Evolutionary conservation across 2,888 invertebrate genomes (phyloP).

Genomic region (Sphinx pinastri): DNA sequence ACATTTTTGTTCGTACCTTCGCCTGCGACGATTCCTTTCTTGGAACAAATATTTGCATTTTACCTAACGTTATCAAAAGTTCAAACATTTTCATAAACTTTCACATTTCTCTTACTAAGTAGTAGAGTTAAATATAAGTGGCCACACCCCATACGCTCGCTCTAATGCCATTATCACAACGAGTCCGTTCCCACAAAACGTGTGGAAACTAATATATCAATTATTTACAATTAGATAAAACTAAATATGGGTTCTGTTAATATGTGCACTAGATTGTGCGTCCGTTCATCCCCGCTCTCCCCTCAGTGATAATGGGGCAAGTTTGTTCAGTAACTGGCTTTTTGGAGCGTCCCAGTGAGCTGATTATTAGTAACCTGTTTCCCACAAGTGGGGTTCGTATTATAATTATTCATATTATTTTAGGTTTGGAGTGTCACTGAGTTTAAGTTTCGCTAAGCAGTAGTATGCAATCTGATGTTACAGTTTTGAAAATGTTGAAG

Average conservation of each 20-base stretch:
- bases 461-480: no score
- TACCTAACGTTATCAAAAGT: no score
- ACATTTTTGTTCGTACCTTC: no score
- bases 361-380: constrained; percentile 3
- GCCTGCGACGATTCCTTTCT: no score
- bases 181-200: constrained; percentile 33
- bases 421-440: no score
- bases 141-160: constrained; percentile 13
- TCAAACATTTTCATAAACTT: no score
- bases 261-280: constrained; percentile 47
- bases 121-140: not conserved
- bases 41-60: no score
- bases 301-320: constrained; percentile 20
- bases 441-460: no score
- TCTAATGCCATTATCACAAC: constrained; percentile 9
- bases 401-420: no score
- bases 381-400: constrained; percentile 16
- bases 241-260: constrained; percentile 45
- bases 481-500: no score
- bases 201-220: constrained; percentile 23
- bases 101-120: no score
- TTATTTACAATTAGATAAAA: constrained; percentile 48
- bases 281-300: constrained; percentile 7
- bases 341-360: constrained; percentile 14
- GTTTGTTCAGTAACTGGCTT: constrained; percentile 12